Evolutionary conservation across 2,113 vertebrate species (phyloP).

Genomic region (Pygoscelis adeliae): DNA sequence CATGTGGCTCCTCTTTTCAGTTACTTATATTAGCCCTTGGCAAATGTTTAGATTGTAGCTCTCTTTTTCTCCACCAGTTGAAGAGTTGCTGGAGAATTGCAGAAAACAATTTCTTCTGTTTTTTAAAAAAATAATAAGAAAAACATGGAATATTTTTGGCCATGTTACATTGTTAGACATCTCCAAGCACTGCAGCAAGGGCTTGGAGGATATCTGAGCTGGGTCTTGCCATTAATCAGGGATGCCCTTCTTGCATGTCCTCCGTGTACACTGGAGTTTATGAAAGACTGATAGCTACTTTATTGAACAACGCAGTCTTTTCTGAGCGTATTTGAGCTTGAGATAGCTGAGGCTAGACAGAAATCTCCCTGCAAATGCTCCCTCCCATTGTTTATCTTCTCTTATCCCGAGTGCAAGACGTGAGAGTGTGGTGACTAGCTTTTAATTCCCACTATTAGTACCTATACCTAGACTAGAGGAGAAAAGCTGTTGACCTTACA

Average conservation of each 20-base stretch:
- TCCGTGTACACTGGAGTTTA: neutral
- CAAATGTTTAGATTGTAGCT: neutral
- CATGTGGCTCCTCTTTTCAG: neutral
- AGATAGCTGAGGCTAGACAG: neutral
- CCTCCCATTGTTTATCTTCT: neutral
- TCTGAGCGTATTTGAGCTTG: neutral
- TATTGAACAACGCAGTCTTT: neutral
- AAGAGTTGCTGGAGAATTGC: neutral
- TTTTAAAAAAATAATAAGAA: neutral
- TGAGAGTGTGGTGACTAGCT: neutral
- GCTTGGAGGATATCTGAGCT: neutral
- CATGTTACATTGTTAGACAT: neutral
- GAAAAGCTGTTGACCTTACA: neutral
- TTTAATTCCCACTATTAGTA: neutral
- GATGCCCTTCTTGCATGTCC: neutral
- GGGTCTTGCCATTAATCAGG: neutral
- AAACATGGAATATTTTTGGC: neutral
- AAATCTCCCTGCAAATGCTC: neutral
- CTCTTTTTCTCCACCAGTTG: neutral
- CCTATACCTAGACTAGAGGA: neutral
- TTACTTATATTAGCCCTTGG: neutral
- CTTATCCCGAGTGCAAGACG: neutral
- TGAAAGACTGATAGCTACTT: neutral
- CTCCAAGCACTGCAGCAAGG: neutral
- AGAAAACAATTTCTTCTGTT: neutral